Evolutionary conservation across 2,113 vertebrate species (phyloP), one percentile per base, ranked within the genome.

Genomic region (Oenanthe oenanthe): DNA sequence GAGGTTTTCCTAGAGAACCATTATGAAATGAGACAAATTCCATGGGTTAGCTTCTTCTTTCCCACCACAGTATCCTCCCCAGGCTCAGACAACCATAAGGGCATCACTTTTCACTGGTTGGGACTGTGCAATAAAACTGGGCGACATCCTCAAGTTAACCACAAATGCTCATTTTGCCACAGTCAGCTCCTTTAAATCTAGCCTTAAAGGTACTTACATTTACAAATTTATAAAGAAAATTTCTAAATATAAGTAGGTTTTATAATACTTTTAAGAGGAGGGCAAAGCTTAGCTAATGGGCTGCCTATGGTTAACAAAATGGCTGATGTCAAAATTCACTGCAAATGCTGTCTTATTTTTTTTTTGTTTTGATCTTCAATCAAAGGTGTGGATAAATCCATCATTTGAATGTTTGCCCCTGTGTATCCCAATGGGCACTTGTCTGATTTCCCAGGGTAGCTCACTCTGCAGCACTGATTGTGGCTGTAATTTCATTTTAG

Each of bases 351-450:
- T 9, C 7, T 47, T 78, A 0, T 29, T 58, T 48, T 60, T 57
- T 36, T 36, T 48, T 54, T 74, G 6, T 58, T 89, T 93, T n/a
- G 9, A 51, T 25, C n/a, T 71, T 77, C 28, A n/a, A 2, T 29
- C 51, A 70, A 26, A 71, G 17, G 4, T 61, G 1, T 66, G 40
- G 28, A 34, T 50, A 78, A 85, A 56, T 51, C 38, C 29, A 5
- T 32, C 10, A 60, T 56, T 71, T 0, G 0, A 24, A 6, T 4
- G 5, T 19, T 4, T 47, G 9, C 12, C 38, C 28, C 16, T 26
- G 9, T 6, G 12, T 43, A 54, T 40, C 32, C 6, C 61, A 47
- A 12, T 13, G 4, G 13, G 2, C 19, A 26, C 42, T 56, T 22
- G 14, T 12, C 29, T 40, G 18, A 32, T 9, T 57, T 45, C 28